Conservation (phyloP, 1,140 invertebrate species). For the Drosophila kohkoa region DNA sequence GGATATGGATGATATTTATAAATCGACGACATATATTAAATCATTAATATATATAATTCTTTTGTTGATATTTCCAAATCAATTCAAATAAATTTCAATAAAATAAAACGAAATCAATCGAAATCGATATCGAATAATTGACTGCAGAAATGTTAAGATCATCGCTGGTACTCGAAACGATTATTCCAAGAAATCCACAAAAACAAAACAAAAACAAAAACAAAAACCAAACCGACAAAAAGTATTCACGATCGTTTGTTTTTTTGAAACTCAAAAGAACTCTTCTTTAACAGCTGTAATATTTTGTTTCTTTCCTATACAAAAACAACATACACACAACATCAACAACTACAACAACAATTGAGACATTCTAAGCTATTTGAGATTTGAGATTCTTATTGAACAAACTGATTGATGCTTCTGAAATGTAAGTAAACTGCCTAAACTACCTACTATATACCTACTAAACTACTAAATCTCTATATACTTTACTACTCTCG, state of each 20-base stretch:
- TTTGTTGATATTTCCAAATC: slow-evolving; percentile 33
- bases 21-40: slow-evolving; percentile 36
- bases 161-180: slow-evolving; percentile 61
- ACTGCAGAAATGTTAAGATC: slow-evolving; percentile 61
- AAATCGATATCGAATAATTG: slow-evolving; percentile 53
- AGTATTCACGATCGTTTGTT: slow-evolving; percentile 49
- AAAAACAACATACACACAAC: slow-evolving; percentile 59
- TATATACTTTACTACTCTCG: slow-evolving; percentile 34
- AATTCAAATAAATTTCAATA: slow-evolving; percentile 34
- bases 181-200: slow-evolving; percentile 15
- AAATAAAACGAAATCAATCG: not conserved
- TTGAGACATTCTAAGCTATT: slow-evolving; percentile 76
- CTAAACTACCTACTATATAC: slow-evolving; percentile 43
- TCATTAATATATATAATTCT: slow-evolving; percentile 44
- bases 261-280: slow-evolving; percentile 61
- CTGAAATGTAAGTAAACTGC: slow-evolving; percentile 77
- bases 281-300: slow-evolving; percentile 73
- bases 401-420: slow-evolving; percentile 77
- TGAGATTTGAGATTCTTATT: slow-evolving; percentile 64
- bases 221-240: slow-evolving; percentile 7
- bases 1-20: slow-evolving; percentile 51
- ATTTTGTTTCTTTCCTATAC: slow-evolving; percentile 78
- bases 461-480: slow-evolving; percentile 39
- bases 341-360: slow-evolving; percentile 58
- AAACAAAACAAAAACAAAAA: slow-evolving; percentile 10